Percentiles rank a stretch among this genome's conserved stretches.
Conservation (phyloP, 1,140 invertebrate species). For the Stegodyphus mimosarum region DNA sequence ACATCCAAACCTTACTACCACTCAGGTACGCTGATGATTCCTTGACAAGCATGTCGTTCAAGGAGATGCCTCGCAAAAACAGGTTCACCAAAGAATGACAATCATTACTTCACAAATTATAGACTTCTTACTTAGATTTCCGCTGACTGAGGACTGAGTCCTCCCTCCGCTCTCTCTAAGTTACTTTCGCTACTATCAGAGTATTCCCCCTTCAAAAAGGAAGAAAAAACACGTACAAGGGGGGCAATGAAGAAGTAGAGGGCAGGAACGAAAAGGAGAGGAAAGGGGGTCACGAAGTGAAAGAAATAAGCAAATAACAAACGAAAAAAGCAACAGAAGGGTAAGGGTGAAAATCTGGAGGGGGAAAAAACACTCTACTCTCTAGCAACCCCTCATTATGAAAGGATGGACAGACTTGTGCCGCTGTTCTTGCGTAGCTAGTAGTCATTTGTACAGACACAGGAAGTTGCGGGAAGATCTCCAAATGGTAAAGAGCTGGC, state of each 20-base stretch:
- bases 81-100: constrained; percentile 55
- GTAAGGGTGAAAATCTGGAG: constrained; percentile 2
- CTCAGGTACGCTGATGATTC: constrained; percentile 41
- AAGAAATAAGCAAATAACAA: neutral
- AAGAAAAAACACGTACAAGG: neutral
- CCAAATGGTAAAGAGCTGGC: too few relatives aligned
- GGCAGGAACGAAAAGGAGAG: constrained; percentile 2
- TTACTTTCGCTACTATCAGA: constrained; percentile 35
- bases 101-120: constrained; percentile 58
- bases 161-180: constrained; percentile 7
- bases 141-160: constrained; percentile 4
- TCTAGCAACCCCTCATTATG: constrained; percentile 27
- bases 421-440: constrained; percentile 6
- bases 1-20: neutral
- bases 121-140: constrained; percentile 48
- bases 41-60: constrained; percentile 54
- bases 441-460: neutral
- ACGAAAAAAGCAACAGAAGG: neutral
- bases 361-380: neutral
- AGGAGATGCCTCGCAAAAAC: constrained; percentile 42
- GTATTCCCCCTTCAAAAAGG: neutral
- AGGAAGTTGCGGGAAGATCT: too few relatives aligned
- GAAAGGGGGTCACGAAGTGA: constrained; percentile 12
- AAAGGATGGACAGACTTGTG: constrained; percentile 3
- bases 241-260: constrained; percentile 10